phyloP scores from a whole-genome alignment of 2,113 vertebrate genomes.

The Brachypteracias leptosomus region DNA sequence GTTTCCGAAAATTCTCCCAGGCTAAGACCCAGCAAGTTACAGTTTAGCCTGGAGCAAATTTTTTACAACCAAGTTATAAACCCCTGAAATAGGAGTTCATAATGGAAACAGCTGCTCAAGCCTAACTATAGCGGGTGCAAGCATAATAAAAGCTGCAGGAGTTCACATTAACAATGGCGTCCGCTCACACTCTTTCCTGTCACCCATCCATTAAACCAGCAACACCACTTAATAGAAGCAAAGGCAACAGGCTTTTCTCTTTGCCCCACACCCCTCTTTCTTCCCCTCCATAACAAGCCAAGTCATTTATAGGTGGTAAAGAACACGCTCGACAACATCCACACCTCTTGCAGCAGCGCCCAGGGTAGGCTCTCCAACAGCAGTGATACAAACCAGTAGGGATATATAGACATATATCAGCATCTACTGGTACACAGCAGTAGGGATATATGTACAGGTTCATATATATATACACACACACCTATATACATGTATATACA shows the following conservation, averaged over 20 bases:
- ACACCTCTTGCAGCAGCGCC: neutral
- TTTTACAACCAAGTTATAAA: conserved; percentile 82
- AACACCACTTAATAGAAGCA: conserved; percentile 64
- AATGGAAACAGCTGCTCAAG: conserved; percentile 80
- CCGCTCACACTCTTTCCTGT: conserved; percentile 73
- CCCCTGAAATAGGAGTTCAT: conserved; percentile 78
- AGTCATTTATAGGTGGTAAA: conserved; percentile 63
- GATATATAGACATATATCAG: no score
- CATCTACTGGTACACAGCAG: no score
- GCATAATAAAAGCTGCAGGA: conserved; percentile 77
- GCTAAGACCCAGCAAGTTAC: conserved; percentile 71
- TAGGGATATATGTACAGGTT: no score
- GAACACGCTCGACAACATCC: neutral
- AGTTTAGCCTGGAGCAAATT: conserved; percentile 73
- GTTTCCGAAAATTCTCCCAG: conserved; percentile 72
- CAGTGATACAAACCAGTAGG: no score
- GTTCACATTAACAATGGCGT: conserved; percentile 73
- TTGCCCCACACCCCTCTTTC: neutral
- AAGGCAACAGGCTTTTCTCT: conserved; percentile 43
- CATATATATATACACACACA: no score
- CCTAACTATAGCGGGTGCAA: conserved; percentile 69
- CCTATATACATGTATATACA: no score
- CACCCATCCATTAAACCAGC: conserved; percentile 73
- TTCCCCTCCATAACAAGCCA: conserved; percentile 53
- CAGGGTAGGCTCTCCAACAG: neutral